phyloP scores from a whole-genome alignment of 23 tunicate species.

The Halocynthia aurantium region DNA sequence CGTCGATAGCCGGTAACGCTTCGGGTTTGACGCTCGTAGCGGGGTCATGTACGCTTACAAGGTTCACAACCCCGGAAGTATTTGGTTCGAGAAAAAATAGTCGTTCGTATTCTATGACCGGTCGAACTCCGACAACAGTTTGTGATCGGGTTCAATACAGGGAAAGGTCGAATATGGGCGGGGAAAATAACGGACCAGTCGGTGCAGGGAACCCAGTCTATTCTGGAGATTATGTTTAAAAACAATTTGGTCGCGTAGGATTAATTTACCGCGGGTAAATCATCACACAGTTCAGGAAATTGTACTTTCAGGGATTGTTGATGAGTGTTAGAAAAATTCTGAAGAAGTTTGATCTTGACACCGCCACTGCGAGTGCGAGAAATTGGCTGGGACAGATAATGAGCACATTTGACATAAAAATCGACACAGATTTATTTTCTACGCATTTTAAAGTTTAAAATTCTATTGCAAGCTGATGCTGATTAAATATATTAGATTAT shows the following conservation, averaged over 20 bases:
- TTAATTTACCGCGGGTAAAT: background rate
- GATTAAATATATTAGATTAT: too few species aligned
- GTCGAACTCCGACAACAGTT: background rate
- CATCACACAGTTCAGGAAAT: too few species aligned
- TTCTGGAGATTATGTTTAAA: background rate
- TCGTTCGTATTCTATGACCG: background rate
- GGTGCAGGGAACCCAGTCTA: background rate
- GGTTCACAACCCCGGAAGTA: background rate
- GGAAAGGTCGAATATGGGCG: too few species aligned
- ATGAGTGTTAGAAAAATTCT: too few species aligned
- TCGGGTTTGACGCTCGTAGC: conserved; percentile 17
- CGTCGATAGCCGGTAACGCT: conserved; percentile 17
- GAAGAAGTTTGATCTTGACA: too few species aligned
- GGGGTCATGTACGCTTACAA: conserved; percentile 26
- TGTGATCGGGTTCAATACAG: background rate
- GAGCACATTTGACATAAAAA: too few species aligned
- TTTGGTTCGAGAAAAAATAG: background rate
- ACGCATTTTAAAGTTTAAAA: too few species aligned
- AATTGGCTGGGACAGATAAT: too few species aligned
- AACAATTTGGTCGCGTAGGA: background rate
- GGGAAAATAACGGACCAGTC: background rate
- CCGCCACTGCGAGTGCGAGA: too few species aligned
- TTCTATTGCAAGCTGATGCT: too few species aligned
- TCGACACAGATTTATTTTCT: too few species aligned
- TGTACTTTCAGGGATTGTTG: too few species aligned